These are phyloP conservation scores for Sycophila sp. DNA, from an alignment of 1,140 invertebrate species.

Conservation along the genomic window DNA sequence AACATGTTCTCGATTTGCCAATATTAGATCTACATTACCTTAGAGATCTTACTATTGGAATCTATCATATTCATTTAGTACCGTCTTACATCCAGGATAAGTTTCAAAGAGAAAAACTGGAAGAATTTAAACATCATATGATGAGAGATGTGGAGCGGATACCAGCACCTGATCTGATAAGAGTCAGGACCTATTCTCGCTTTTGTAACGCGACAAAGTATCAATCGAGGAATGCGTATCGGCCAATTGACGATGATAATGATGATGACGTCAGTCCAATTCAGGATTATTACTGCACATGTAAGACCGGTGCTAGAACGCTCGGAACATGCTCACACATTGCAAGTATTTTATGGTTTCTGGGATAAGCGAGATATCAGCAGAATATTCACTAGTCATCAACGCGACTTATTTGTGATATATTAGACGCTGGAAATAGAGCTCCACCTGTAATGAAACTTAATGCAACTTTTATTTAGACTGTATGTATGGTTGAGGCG, in stretches of 20 bases:
- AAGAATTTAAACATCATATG: conserved; percentile 22
- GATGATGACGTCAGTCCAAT: conserved; percentile 2
- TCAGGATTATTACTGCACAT: conserved; percentile 29
- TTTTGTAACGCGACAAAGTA: conserved; percentile 24
- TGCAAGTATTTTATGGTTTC: conserved; percentile 30
- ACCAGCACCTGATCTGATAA: conserved; percentile 17
- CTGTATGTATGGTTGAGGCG: too few relatives aligned
- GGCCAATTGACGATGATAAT: conserved; percentile 2
- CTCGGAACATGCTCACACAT: conserved; percentile 27
- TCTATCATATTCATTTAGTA: conserved; percentile 31
- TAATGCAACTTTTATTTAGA: too few relatives aligned
- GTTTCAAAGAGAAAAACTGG: conserved; percentile 18
- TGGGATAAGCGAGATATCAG: conserved; percentile 6
- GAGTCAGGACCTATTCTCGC: conserved; percentile 24
- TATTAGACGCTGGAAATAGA: too few relatives aligned
- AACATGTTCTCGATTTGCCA: conserved; percentile 23
- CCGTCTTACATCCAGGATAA: conserved; percentile 32
- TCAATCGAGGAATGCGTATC: conserved; percentile 29
- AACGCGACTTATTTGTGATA: too few relatives aligned
- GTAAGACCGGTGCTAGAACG: conserved; percentile 16
- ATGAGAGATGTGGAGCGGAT: conserved; percentile 11
- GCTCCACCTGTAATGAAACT: too few relatives aligned
- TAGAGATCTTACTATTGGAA: conserved; percentile 26
- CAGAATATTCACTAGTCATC: too few relatives aligned
- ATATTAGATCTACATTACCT: conserved; percentile 10